Evolutionary conservation across 1,140 invertebrate genomes (phyloP), one percentile per base, ranked within the genome.

Genomic region (Trinorchestia longiramus): DNA sequence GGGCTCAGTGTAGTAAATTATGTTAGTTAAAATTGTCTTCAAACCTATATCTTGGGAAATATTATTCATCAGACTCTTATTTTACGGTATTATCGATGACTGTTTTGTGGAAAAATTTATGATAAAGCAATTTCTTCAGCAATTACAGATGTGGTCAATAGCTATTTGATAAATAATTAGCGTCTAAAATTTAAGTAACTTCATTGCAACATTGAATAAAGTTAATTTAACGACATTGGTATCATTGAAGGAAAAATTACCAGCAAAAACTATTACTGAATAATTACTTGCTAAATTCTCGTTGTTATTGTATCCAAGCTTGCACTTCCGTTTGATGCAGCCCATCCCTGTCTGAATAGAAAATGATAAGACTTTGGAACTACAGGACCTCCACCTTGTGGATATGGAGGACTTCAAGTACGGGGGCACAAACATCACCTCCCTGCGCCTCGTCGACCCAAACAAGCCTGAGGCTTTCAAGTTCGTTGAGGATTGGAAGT

Each of bases 381-480:
- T 17, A 1, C 97, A 99, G 98, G 99, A 99, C 97, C 97, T 99
- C 45, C 98, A 99, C 97, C 99, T 98, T 47, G 98, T 99, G 23
- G 98, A 99, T 97, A 97, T 99, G 97, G 98, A 99, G 97, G 99
- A 99, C 97, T 99, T 99, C 97, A 98, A 99, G 97, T 99, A 99
- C 97, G 98, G 98, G 28, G 99, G 99, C 47, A 99, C 99, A 28
- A 99, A 99, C 97, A 99, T 99, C 96, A 99, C 99, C 11, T 98
- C 98, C 0, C 98, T 99, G 97, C 98, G 99, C 97, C 97, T 99
- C 96, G 98, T 99, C 0, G 98, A 99, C 97, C 98, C 98, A 0
- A 98, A 98, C 96, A 98, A 98, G 96, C 97, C 98, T 0, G 98
- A 98, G 97, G 98, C 99, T 23, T 98, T 98, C 96, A 40, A 96